Evolutionary conservation across 2,888 invertebrate genomes (phyloP), one percentile per base, ranked within the genome.

Genomic region (Pristionchus japonicus): DNA sequence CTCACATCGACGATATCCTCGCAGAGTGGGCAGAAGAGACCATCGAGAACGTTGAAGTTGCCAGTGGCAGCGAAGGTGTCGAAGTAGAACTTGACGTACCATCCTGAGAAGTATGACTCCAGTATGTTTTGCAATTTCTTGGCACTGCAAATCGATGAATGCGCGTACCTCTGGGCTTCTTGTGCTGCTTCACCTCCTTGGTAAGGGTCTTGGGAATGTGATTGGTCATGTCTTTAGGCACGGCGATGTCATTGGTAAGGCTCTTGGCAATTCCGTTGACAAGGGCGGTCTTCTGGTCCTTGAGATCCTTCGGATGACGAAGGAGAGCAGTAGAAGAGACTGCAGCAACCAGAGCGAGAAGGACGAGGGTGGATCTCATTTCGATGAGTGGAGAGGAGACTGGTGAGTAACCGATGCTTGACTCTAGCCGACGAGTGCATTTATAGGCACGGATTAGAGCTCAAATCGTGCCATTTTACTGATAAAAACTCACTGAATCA

Each of bases 21-120:
- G 77, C 77, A 77, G 13, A 77, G 31, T 15, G 43, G 43, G 77
- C 77, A 77, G 77, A 77, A 77, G 23, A 77, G 15, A 27, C 77
- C 77, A 47, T 40, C n/a, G 43, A 77, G 77, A 15, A 77, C 77
- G 27, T n/a, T 15, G 15, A 15, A 23, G 27, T 77, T 77, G 23
- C 77, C 77, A 47, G 77, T 77, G 2, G 37, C 43, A 13, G 27
- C 43, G 77, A 77, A 77, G 27, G 77, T 77, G 27, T 77, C n/a
- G 47, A 23, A 77, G 77, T 77, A 77, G 43, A 27, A 27, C n/a
- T 43, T 43, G 13, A 77, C 27, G 43, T 43, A 77, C 77, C 77
- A 77, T 7, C 77, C 77, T 77, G 77, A 47, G n/a, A n/a, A n/a
- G n/a, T n/a, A n/a, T n/a, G n/a, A n/a, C n/a, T n/a, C n/a, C n/a